A percentile compares a stretch with the other conserved stretches of the same genome.
phyloP scores from a whole-genome alignment of 2,113 vertebrate genomes.

The Urocitellus parryii region DNA sequence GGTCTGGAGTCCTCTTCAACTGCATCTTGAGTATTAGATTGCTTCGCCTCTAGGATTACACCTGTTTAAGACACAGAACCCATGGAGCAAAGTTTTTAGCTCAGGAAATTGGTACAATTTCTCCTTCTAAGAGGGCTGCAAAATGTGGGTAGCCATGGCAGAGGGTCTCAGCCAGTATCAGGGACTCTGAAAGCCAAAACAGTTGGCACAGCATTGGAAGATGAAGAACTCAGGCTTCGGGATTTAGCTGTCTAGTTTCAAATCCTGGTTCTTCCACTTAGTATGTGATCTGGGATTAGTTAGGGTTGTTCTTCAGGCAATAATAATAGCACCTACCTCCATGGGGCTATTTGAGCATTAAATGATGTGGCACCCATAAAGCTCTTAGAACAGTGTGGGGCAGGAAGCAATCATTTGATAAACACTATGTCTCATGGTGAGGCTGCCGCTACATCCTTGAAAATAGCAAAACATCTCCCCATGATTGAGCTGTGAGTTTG shows the following conservation, averaged over 20 bases:
- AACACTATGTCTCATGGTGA: background rate
- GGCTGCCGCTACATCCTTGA: background rate
- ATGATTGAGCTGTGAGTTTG: background rate
- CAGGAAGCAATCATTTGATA: background rate
- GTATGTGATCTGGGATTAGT: background rate
- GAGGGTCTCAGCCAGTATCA: background rate
- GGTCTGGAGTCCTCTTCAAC: background rate
- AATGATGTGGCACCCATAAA: background rate
- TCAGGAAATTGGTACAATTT: background rate
- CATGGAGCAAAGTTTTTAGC: background rate
- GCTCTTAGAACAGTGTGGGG: background rate
- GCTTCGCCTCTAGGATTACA: background rate
- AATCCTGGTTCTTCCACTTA: background rate
- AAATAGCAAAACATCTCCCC: constrained; percentile 27
- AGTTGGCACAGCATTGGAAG: background rate
- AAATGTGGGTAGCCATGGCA: background rate
- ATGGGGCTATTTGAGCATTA: background rate
- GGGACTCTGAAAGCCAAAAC: background rate
- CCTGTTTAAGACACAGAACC: background rate
- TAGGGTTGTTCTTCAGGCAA: background rate
- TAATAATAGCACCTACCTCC: background rate
- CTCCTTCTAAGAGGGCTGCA: background rate
- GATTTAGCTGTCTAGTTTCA: background rate
- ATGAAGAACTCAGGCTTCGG: background rate
- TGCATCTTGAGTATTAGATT: background rate